phyloP scores from a whole-genome alignment of 2,797 vertebrate species.

The Tolypeutes matacus region DNA sequence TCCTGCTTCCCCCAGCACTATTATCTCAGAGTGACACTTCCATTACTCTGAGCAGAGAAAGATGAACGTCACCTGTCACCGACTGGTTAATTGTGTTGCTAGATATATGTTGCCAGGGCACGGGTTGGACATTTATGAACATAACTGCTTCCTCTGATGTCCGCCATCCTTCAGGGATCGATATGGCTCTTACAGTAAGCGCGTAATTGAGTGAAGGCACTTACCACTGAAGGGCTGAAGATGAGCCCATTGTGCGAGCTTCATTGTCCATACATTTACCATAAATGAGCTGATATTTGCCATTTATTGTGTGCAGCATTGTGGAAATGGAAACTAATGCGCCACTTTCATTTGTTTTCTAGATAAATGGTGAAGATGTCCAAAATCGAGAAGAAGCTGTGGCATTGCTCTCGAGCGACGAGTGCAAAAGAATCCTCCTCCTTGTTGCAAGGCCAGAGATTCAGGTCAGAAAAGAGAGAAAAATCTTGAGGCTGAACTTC shows the following conservation, averaged over 20 bases:
- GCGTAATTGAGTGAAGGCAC: conserved; percentile 90
- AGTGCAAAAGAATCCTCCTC: conserved; percentile 93
- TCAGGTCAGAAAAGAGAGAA: conserved; percentile 90
- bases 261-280: conserved; percentile 88
- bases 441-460: conserved; percentile 95
- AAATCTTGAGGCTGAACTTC: not conserved
- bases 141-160: conserved; percentile 92
- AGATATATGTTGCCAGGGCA: conserved; percentile 93
- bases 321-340: conserved; percentile 90
- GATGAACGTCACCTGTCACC: conserved; percentile 97
- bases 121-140: conserved; percentile 93
- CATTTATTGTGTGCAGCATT: conserved; percentile 88
- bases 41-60: conserved; percentile 96
- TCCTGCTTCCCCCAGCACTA: conserved; percentile 91
- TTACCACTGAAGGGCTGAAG: conserved; percentile 88
- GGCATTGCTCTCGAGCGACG: conserved; percentile 94
- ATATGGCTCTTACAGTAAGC: conserved; percentile 89
- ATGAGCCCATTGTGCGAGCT: conserved; percentile 86
- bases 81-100: conserved; percentile 97
- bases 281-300: conserved; percentile 89
- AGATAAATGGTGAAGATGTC: conserved; percentile 98
- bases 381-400: conserved; percentile 96
- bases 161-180: conserved; percentile 92
- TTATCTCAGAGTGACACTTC: conserved; percentile 96
- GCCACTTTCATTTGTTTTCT: conserved; percentile 88